These are phyloP conservation scores for Brachionus koreanus DNA, from an alignment of 1,140 invertebrate species.

Conservation along the genomic window DNA sequence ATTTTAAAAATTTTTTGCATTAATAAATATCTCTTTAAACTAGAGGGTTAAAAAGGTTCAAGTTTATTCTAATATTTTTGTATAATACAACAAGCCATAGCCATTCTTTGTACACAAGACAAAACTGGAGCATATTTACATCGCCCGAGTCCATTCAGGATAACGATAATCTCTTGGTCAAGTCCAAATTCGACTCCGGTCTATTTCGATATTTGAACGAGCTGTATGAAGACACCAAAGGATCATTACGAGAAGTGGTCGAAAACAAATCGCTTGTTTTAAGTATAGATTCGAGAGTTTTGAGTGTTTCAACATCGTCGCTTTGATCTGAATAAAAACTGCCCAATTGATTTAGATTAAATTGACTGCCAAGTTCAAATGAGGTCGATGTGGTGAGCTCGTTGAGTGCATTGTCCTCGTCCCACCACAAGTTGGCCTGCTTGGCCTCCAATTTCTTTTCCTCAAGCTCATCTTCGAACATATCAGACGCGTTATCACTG, in stretches of 20 bases:
- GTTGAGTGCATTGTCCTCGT: slow-evolving; percentile 38
- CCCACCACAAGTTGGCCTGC: slow-evolving; percentile 15
- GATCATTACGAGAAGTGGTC: background rate
- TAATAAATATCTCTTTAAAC: too few relatives aligned
- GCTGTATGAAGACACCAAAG: background rate
- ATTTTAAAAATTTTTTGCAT: too few relatives aligned
- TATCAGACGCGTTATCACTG: background rate
- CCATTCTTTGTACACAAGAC: background rate
- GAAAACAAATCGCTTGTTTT: slow-evolving; percentile 16
- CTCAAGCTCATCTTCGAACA: background rate
- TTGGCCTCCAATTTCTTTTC: background rate
- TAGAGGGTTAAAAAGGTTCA: too few relatives aligned
- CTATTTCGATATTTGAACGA: slow-evolving; percentile 4
- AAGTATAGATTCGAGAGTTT: background rate
- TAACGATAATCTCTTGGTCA: background rate
- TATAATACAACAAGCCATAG: background rate
- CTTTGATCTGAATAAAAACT: background rate
- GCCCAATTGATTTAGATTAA: background rate
- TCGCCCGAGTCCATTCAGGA: background rate
- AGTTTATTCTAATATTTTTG: too few relatives aligned
- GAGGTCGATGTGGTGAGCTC: slow-evolving; percentile 1
- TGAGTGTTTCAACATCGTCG: background rate
- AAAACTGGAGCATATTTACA: background rate
- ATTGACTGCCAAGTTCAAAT: slow-evolving; percentile 13
- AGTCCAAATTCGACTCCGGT: background rate